phyloP scores from a whole-genome alignment of 2,113 vertebrate species.

The Motacilla tschutschensis region DNA sequence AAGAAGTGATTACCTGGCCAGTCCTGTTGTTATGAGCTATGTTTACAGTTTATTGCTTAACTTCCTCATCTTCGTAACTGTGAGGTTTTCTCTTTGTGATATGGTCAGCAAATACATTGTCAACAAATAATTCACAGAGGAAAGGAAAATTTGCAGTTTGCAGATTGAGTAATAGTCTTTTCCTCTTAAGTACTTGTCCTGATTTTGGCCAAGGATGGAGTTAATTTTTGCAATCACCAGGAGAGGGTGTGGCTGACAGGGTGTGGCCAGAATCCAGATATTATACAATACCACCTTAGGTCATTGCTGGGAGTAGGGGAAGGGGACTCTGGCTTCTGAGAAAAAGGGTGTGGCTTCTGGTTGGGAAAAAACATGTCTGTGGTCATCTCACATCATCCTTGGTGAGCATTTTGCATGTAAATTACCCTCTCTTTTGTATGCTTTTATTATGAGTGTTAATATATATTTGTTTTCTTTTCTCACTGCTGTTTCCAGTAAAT shows the following conservation, averaged over 20 bases:
- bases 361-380: neutral
- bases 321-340: neutral
- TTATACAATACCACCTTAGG: neutral
- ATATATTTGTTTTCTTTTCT: neutral
- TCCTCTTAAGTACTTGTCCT: neutral
- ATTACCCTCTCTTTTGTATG: neutral
- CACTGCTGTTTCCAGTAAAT: neutral
- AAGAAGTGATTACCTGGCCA: neutral
- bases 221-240: neutral
- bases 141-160: slow-evolving; percentile 22
- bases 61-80: neutral
- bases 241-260: neutral
- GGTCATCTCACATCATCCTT: neutral
- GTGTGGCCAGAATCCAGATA: neutral
- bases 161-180: neutral
- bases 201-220: neutral
- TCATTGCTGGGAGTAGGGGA: neutral
- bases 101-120: neutral
- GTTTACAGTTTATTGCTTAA: slow-evolving; percentile 21
- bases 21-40: neutral
- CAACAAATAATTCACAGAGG: slow-evolving; percentile 6
- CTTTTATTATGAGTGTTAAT: neutral
- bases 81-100: neutral
- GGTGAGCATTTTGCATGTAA: neutral
- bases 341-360: neutral